Evolutionary conservation across 2,888 invertebrate genomes (phyloP), one percentile per base, ranked within the genome.

Genomic region (Lasius fuliginosus): DNA sequence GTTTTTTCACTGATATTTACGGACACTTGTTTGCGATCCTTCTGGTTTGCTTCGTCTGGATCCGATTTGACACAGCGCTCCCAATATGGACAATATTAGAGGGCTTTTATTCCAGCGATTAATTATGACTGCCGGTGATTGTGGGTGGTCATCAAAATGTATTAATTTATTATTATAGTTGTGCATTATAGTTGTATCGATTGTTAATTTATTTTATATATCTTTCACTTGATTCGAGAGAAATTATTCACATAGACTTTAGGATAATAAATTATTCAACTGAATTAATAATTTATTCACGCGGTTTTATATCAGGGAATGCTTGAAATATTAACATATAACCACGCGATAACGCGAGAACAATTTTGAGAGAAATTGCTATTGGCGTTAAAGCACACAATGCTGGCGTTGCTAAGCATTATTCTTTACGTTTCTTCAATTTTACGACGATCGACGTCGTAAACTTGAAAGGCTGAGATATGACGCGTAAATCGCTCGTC

Each of bases 211-310:
- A 62, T 46, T 58, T 60, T 74, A 18, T 33, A 73, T 6, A 40
- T 40, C 53, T 53, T 53, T n/a, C 36, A 27, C 11, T 27, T 36
- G 23, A 58, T 27, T 33, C n/a, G n/a, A n/a, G n/a, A 42, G 42
- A 30, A 74, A 75, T 62, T 33, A 75, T 23, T 46, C 30, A 9
- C 15, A n/a, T 62, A 30, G 33, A 4, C 6, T 33, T 42, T 64
- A 46, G 1, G 18, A 42, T 8, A 8, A 0, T 53, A 62, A 64
- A 64, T 62, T 62, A 62, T 74, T 75, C 2, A n/a, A 30, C 5
- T 3, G 33, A 46, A 65, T 23, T 11, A 75, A 46, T 65, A 18
- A 65, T 49, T 76, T 23, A 75, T 62, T 75, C 18, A 11, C 23
- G 23, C 23, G 0, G 2, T 42, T 75, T 74, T 18, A 65, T 46